Evolutionary conservation across 53 echinoderm and acorn worm genomes (phyloP).

Genomic region (Luidia sarsii): DNA sequence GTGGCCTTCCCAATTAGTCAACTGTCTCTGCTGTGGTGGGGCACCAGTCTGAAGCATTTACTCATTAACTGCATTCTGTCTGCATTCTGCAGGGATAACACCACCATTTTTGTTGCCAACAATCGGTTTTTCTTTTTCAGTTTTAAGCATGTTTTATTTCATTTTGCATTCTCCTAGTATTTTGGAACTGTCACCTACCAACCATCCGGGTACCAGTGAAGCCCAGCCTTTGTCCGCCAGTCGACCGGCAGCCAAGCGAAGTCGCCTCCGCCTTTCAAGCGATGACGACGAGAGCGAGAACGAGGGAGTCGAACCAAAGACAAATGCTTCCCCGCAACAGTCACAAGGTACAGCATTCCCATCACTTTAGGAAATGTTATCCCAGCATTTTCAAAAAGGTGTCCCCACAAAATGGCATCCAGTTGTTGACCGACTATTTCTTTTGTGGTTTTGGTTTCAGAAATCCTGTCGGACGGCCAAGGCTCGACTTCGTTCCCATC

Average conservation of each 20-base stretch:
- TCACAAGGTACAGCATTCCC: neutral
- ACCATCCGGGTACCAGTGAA: constrained; percentile 31
- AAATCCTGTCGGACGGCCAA: neutral
- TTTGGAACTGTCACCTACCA: constrained; percentile 43
- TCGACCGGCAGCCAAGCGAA: constrained; percentile 63
- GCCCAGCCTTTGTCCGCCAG: constrained; percentile 7
- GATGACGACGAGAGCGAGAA: constrained; percentile 56
- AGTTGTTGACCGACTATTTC: neutral
- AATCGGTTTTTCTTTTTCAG: neutral
- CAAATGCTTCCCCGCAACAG: neutral
- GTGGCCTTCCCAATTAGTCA: no score
- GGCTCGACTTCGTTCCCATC: neutral
- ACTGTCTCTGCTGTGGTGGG: no score
- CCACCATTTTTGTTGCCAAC: no score
- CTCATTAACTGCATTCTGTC: neutral
- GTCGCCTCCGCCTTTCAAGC: constrained; percentile 58
- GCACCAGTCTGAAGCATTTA: no score
- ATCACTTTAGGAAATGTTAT: no score
- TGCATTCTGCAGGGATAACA: neutral
- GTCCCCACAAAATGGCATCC: neutral
- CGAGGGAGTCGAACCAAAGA: neutral
- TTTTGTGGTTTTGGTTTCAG: neutral
- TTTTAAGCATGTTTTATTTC: neutral
- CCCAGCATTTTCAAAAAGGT: no score
- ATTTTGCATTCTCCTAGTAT: constrained; percentile 38